phyloP scores from a whole-genome alignment of 2,888 invertebrate species.

The Diplazon laetatorius region DNA sequence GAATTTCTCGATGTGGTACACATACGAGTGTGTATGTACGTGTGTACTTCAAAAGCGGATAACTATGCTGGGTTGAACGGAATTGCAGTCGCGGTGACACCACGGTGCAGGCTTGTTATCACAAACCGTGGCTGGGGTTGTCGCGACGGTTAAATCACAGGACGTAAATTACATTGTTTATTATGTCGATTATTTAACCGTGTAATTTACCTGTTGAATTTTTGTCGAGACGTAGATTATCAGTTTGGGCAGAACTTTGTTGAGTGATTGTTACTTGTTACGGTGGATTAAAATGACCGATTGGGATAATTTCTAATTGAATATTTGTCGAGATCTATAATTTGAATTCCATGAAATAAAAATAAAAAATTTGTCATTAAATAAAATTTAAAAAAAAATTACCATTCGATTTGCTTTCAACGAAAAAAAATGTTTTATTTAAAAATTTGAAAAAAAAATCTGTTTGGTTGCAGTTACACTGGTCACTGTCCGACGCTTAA shows the following conservation, averaged over 20 bases:
- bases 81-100: not conserved
- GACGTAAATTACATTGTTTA: too few relatives aligned
- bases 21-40: too few relatives aligned
- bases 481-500: slow-evolving; percentile 89
- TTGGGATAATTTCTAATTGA: too few relatives aligned
- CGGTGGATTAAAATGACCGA: slow-evolving; percentile 59
- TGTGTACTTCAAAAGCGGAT: too few relatives aligned
- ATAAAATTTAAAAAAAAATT: not conserved
- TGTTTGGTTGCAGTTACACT: slow-evolving; percentile 85
- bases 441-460: not conserved
- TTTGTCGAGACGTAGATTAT: too few relatives aligned
- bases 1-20: not conserved
- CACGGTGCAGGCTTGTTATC: not conserved
- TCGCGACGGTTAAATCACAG: not conserved
- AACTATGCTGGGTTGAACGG: not conserved
- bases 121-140: not conserved
- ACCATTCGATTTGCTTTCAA: not conserved
- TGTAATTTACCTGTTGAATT: too few relatives aligned
- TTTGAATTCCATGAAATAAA: not conserved
- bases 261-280: too few relatives aligned
- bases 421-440: not conserved
- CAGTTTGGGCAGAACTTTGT: not conserved
- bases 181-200: too few relatives aligned
- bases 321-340: not conserved
- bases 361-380: not conserved